Evolutionary conservation across 2,113 vertebrate genomes (phyloP).

Genomic region (Takifugu bimaculatus): DNA sequence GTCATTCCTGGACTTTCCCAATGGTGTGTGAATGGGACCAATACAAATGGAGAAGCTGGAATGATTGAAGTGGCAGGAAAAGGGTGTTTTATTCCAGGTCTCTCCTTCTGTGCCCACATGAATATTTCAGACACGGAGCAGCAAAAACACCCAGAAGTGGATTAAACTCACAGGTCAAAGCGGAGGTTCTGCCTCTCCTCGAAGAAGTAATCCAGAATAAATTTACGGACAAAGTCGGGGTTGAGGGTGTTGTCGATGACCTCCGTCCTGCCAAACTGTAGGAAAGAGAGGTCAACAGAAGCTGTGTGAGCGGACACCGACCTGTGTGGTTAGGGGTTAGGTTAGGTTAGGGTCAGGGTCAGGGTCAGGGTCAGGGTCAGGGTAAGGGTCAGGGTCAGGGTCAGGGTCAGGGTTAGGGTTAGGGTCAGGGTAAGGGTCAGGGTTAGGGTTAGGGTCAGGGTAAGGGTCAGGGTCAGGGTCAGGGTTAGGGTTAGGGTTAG

Average conservation of each 20-base stretch:
- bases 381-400: too few relatives aligned
- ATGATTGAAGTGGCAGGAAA: conserved; percentile 25
- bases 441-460: too few relatives aligned
- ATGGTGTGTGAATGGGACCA: conserved; percentile 15
- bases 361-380: too few relatives aligned
- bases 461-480: too few relatives aligned
- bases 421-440: too few relatives aligned
- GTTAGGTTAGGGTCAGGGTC: too few relatives aligned
- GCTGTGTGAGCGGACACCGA: too few relatives aligned
- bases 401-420: too few relatives aligned
- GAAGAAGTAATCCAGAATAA: conserved; percentile 97
- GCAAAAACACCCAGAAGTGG: conserved; percentile 4
- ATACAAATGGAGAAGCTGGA: conserved; percentile 27
- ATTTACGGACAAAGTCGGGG: conserved; percentile 96
- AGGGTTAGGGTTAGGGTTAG: too few relatives aligned
- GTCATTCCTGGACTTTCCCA: too few relatives aligned
- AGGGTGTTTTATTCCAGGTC: conserved; percentile 52
- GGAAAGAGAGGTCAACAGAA: background rate
- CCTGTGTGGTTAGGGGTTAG: too few relatives aligned
- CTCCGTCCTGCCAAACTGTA: conserved; percentile 93
- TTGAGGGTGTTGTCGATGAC: conserved; percentile 97
- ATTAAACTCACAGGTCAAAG: conserved; percentile 91
- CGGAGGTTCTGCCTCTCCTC: conserved; percentile 96
- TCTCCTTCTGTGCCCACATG: conserved; percentile 39
- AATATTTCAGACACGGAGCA: conserved; percentile 61